Base-by-base conservation (phyloP, 2,113 vertebrate genomes). In the Embiotoca jacksoni region DNA sequence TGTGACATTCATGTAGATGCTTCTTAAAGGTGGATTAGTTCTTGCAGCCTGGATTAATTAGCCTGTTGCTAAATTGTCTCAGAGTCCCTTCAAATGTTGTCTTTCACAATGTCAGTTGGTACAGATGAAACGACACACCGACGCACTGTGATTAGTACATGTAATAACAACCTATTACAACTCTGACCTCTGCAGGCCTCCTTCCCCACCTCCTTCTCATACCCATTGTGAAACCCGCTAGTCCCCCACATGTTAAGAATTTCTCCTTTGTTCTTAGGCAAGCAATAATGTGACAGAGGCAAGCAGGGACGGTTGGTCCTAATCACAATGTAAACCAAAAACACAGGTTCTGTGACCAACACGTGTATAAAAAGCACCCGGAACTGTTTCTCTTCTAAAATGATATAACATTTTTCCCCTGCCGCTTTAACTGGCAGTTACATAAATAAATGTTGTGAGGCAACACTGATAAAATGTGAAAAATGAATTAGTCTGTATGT, bases 401-500 rank as follows among this genome's bases (percentile, higher is more conserved):
- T 81, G 13, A 66, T 56, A 80, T 69, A 39, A 33, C 49, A 74
- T 70, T 61, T 70, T 59, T 50, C 68, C 47, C 33, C 56, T 62
- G 54, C 41, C 31, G 16, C 8, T 57, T 46, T 30, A 52, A 37
- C 2, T 10, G 7, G 3, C 5, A 0, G 13, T 56, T 30, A 37
- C 36, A 37, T 23, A 47, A 80, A 66, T 44, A 56, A 63, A 50
- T 39, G 41, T 3, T 7, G 2, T 39, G 30, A 35, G 63, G 57
- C 15, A 63, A 31, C 56, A 11, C 3, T 3, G 14, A 64, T 16
- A 31, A 11, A 31, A 3, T 52, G 46, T 64, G 47, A 70, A 58
- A 64, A 58, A 75, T 74, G 16, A 75, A 83, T 84, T 59, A 60
- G 36, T 39, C 49, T 61, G 50, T 30, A 46, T n/a, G 49, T 53